Conservation (phyloP, 1,140 invertebrate genomes). For the Diabrotica virgifera region DNA sequence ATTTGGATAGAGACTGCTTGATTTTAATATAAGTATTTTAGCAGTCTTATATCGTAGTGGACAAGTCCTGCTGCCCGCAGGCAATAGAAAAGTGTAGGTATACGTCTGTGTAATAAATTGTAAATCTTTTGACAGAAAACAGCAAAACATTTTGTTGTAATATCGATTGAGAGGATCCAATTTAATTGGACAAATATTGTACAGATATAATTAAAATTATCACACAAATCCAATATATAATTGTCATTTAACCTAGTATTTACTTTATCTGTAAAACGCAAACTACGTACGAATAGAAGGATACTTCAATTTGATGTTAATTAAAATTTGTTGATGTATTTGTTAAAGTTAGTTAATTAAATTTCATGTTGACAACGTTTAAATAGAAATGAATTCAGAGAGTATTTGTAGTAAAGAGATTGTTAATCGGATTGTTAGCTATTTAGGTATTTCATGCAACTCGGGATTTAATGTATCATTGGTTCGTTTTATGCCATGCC, state of each 20-base stretch:
- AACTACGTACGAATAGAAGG: slow-evolving; percentile 20
- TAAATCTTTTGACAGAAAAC: too few species aligned
- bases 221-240: slow-evolving; percentile 18
- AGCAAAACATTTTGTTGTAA: too few species aligned
- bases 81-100: too few species aligned
- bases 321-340: slow-evolving; percentile 23
- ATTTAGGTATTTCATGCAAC: slow-evolving; percentile 5
- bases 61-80: too few species aligned
- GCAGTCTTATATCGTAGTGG: too few species aligned
- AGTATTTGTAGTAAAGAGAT: slow-evolving; percentile 14
- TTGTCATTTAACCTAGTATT: slow-evolving; percentile 24
- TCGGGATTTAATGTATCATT: neutral
- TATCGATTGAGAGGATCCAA: neutral
- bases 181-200: slow-evolving; percentile 20
- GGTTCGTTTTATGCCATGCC: neutral
- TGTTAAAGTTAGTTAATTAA: slow-evolving; percentile 23
- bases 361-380: slow-evolving; percentile 21
- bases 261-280: slow-evolving; percentile 17
- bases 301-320: slow-evolving; percentile 23
- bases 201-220: slow-evolving; percentile 17
- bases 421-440: slow-evolving; percentile 15
- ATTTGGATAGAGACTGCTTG: too few species aligned
- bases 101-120: too few species aligned
- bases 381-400: slow-evolving; percentile 11
- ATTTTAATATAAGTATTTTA: too few species aligned